Conservation (phyloP, 2,113 vertebrate genomes). For the Picathartes gymnocephalus region DNA sequence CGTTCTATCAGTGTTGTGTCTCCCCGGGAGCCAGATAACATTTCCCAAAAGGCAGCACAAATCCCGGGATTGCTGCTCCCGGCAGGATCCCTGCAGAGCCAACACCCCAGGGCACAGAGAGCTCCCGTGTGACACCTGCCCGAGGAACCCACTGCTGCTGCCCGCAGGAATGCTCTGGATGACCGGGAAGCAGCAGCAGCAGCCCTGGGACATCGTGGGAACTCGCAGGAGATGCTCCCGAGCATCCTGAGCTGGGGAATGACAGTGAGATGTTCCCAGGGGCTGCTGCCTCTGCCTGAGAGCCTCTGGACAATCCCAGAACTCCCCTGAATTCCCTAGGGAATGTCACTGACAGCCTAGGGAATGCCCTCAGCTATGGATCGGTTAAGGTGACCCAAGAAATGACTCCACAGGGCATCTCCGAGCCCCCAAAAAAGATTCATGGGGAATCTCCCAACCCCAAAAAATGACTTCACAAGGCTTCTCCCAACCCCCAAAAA, state of each 20-base stretch:
- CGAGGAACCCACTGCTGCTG: neutral
- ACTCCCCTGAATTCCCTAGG: neutral
- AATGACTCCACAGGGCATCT: neutral
- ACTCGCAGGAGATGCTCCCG: neutral
- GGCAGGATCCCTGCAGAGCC: neutral
- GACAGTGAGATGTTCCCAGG: neutral
- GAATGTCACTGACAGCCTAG: neutral
- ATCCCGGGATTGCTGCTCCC: neutral
- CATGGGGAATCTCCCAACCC: neutral
- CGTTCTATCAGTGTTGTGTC: neutral
- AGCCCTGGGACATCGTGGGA: neutral
- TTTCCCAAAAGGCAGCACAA: neutral
- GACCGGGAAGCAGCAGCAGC: neutral
- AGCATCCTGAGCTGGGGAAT: neutral
- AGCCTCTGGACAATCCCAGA: neutral
- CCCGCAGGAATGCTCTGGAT: neutral
- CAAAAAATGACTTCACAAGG: neutral
- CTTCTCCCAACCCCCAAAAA: neutral
- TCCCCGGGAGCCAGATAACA: neutral
- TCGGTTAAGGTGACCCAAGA: rapidly evolving
- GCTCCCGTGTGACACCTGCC: neutral
- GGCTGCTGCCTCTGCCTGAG: neutral
- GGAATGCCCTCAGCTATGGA: neutral
- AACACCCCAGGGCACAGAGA: neutral
- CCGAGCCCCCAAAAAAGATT: no score